Conservation (phyloP, 2,113 vertebrate genomes). For the Suricata suricatta region DNA sequence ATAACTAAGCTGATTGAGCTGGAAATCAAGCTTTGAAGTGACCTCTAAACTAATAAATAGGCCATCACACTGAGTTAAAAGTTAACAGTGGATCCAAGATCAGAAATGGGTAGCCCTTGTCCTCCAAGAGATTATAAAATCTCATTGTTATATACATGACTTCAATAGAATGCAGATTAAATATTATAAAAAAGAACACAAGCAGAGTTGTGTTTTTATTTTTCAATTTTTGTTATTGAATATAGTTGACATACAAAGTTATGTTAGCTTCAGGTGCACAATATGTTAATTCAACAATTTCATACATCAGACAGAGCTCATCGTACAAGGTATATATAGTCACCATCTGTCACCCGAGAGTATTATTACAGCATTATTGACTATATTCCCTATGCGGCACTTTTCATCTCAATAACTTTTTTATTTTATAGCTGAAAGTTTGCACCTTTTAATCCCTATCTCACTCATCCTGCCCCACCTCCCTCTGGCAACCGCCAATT, state of each 20-base stretch:
- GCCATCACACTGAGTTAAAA: background rate
- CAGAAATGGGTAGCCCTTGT: background rate
- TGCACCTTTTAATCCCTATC: background rate
- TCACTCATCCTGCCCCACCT: background rate
- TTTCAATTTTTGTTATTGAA: background rate
- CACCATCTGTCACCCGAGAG: background rate
- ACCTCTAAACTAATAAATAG: background rate
- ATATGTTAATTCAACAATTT: background rate
- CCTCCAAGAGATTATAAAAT: background rate
- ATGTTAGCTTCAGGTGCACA: background rate
- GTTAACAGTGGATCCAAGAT: background rate
- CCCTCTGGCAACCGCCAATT: background rate
- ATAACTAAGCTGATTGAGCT: background rate
- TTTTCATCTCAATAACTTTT: background rate
- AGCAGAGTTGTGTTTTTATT: background rate
- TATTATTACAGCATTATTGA: background rate
- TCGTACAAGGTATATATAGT: background rate
- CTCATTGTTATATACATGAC: background rate
- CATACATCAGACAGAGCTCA: background rate
- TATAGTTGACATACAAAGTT: background rate
- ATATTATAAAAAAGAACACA: background rate
- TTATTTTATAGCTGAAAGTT: background rate
- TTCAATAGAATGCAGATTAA: background rate
- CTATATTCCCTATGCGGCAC: background rate
- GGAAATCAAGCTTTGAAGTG: background rate